These are phyloP conservation scores for Willisornis vidua DNA, from an alignment of 2,113 vertebrate genomes.

Conservation along the genomic window DNA sequence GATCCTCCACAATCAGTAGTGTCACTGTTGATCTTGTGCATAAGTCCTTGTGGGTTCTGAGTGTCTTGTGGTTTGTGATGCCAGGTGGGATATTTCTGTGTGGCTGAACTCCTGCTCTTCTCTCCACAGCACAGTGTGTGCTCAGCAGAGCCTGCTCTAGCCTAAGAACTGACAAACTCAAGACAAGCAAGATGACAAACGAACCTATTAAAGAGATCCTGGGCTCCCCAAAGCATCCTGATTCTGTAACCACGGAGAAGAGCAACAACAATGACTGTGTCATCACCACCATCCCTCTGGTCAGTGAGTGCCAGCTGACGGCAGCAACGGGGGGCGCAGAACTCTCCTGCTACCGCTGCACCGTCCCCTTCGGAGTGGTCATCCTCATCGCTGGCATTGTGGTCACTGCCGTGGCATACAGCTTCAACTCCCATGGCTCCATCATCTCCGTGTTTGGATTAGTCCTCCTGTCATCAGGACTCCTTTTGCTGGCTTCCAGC, in stretches of 20 bases:
- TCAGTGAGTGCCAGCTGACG: constrained; percentile 86
- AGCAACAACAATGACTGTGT: constrained; percentile 72
- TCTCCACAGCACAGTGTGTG: constrained; percentile 27
- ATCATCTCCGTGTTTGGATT: constrained; percentile 93
- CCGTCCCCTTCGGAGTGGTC: constrained; percentile 92
- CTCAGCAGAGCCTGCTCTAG: constrained; percentile 41
- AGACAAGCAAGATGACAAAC: constrained; percentile 79
- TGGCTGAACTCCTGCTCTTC: neutral
- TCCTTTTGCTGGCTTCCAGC: constrained; percentile 87
- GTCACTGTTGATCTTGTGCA: neutral
- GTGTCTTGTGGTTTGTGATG: neutral
- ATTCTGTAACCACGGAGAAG: constrained; percentile 72
- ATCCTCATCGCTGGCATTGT: constrained; percentile 91
- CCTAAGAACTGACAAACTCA: neutral
- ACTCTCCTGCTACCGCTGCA: constrained; percentile 95
- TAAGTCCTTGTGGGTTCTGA: neutral
- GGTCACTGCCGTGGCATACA: constrained; percentile 92
- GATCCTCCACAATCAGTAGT: neutral
- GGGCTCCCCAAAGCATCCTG: constrained; percentile 75
- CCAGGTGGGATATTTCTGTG: neutral
- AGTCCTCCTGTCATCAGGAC: constrained; percentile 84
- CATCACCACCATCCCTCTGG: constrained; percentile 80
- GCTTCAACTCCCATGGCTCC: constrained; percentile 96
- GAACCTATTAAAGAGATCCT: constrained; percentile 82
- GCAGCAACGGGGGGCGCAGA: constrained; percentile 91